These are phyloP conservation scores for Xylota segnis DNA, from an alignment of 2,888 invertebrate species.

Conservation along the genomic window DNA sequence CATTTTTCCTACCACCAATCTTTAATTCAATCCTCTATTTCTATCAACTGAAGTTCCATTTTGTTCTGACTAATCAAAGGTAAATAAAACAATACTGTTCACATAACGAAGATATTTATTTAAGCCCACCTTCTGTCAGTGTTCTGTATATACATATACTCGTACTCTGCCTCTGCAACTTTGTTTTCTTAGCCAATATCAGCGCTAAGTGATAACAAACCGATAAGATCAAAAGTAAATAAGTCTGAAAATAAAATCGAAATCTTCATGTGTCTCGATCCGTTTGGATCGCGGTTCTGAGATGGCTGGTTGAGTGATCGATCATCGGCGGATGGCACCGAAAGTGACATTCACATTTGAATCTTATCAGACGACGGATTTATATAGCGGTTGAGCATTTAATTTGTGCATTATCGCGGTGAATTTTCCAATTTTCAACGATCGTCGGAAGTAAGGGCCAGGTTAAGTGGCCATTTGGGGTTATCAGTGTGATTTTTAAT, in stretches of 20 bases:
- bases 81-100: background rate
- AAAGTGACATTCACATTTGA: slow-evolving; percentile 32
- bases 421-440: background rate
- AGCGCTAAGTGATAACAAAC: slow-evolving; percentile 43
- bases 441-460: background rate
- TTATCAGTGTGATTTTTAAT: slow-evolving; percentile 9
- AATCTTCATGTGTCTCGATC: slow-evolving; percentile 11
- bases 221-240: slow-evolving; percentile 56
- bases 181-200: slow-evolving; percentile 41
- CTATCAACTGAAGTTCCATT: background rate
- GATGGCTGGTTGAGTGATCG: slow-evolving; percentile 9
- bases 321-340: slow-evolving; percentile 4
- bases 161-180: background rate
- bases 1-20: background rate
- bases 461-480: background rate
- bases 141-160: background rate
- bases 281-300: background rate
- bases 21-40: background rate
- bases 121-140: background rate
- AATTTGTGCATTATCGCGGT: too few relatives aligned
- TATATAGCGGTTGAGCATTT: background rate
- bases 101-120: slow-evolving; percentile 15
- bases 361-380: slow-evolving; percentile 26
- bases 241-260: slow-evolving; percentile 24
- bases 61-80: slow-evolving; percentile 4